A percentile compares a stretch with the other conserved stretches of the same genome.
Evolutionary conservation across 2,888 invertebrate genomes (phyloP).

Genomic region (Xestia ashworthii): DNA sequence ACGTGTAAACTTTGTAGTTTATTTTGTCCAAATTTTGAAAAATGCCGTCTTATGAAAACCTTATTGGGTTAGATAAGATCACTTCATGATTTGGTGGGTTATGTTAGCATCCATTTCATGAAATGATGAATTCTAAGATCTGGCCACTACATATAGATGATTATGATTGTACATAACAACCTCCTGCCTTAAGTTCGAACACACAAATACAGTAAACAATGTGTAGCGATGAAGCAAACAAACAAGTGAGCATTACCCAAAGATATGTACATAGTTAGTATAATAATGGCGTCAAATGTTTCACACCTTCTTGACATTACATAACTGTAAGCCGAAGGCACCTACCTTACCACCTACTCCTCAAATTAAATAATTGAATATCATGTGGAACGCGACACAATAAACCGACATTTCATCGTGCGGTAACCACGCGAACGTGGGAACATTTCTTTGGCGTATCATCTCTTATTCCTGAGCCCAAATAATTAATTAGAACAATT

Average conservation of each 20-base stretch:
- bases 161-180: not conserved
- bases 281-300: slow-evolving; percentile 14
- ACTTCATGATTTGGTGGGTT: not conserved
- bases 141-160: not conserved
- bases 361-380: slow-evolving; percentile 45
- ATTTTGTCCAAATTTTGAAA: not conserved
- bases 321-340: slow-evolving; percentile 30
- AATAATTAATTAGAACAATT: slow-evolving; percentile 72
- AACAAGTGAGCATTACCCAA: slow-evolving; percentile 17
- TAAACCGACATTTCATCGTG: slow-evolving; percentile 45
- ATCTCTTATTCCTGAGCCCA: slow-evolving; percentile 63
- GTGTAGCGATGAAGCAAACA: slow-evolving; percentile 11
- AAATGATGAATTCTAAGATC: not conserved
- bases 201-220: slow-evolving; percentile 10
- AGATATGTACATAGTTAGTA: not conserved
- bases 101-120: not conserved
- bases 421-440: slow-evolving; percentile 44
- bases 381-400: slow-evolving; percentile 45
- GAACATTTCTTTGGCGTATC: slow-evolving; percentile 54
- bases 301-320: slow-evolving; percentile 40
- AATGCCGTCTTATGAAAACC: not conserved
- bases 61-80: not conserved
- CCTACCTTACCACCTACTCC: not conserved
- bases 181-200: slow-evolving; percentile 8
- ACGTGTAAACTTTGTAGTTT: slow-evolving; percentile 7